Percentiles rank a stretch among this genome's conserved stretches.
These are phyloP conservation scores for Xanthia togata DNA, from an alignment of 2,888 invertebrate species.

Conservation along the genomic window DNA sequence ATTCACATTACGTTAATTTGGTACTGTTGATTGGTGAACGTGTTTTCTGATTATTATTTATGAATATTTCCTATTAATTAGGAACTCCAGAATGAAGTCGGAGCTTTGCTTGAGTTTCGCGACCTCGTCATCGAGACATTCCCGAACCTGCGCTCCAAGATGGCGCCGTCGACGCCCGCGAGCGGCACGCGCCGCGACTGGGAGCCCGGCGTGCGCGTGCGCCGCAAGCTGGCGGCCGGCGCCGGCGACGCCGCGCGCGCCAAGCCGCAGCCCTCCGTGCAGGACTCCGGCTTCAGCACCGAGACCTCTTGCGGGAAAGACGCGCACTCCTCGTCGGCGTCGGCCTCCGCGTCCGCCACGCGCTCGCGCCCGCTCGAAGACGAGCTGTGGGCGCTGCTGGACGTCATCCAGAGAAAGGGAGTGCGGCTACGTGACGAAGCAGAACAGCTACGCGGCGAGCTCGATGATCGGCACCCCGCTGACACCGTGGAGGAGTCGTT, in stretches of 20 bases:
- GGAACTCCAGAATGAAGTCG: constrained; percentile 98
- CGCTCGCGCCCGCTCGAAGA: constrained; percentile 92
- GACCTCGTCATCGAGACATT: constrained; percentile 98
- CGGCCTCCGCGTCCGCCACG: constrained; percentile 90
- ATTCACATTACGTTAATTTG: background rate
- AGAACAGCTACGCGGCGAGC: constrained; percentile 91
- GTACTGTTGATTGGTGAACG: background rate
- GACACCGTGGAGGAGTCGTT: constrained; percentile 92
- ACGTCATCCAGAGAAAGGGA: constrained; percentile 95
- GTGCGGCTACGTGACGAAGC: constrained; percentile 93
- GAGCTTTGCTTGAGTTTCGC: constrained; percentile 96
- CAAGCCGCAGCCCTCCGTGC: constrained; percentile 92
- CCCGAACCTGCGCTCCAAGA: constrained; percentile 96
- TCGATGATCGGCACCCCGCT: constrained; percentile 74
- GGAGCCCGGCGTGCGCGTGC: constrained; percentile 95
- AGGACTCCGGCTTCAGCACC: constrained; percentile 97
- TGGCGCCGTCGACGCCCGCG: constrained; percentile 92
- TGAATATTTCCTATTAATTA: constrained; percentile 68
- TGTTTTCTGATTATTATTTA: constrained; percentile 41
- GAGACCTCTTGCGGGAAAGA: constrained; percentile 96
- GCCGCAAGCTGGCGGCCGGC: constrained; percentile 90
- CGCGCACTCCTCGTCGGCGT: constrained; percentile 92
- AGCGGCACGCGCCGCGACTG: constrained; percentile 92
- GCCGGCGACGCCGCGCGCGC: constrained; percentile 87
- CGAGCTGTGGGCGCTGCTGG: constrained; percentile 96